Conservation (phyloP, 53 echinoderm and acorn worm species). For the Astropecten irregularis region DNA sequence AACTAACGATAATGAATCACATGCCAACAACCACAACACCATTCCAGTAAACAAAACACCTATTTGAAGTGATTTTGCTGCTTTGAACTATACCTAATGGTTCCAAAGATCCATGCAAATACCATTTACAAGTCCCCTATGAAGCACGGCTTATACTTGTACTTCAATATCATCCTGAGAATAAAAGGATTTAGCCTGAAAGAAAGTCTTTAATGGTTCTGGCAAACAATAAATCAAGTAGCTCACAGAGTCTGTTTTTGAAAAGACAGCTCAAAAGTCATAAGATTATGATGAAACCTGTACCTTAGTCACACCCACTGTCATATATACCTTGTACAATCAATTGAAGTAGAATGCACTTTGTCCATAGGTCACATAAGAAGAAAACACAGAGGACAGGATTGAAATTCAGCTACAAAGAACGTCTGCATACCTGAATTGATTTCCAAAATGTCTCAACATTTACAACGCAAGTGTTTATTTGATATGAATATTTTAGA, state of each 20-base stretch:
- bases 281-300: neutral
- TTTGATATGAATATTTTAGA: too few species aligned
- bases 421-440: constrained; percentile 1
- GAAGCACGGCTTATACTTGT: too few species aligned
- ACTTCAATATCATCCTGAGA: too few species aligned
- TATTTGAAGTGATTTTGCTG: too few species aligned
- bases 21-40: too few species aligned
- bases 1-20: too few species aligned
- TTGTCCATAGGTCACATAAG: constrained; percentile 24
- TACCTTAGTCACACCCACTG: constrained; percentile 25
- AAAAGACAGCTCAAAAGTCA: too few species aligned
- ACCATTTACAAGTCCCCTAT: constrained; percentile 31
- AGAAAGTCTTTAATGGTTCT: too few species aligned
- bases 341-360: constrained; percentile 4
- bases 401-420: constrained; percentile 7
- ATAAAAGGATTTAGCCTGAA: too few species aligned
- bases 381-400: neutral
- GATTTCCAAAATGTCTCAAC: constrained; percentile 17
- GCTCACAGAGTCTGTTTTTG: constrained; percentile 13
- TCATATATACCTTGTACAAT: neutral
- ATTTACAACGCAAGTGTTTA: constrained; percentile 35
- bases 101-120: constrained; percentile 36
- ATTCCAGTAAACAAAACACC: too few species aligned
- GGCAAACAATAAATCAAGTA: constrained; percentile 17
- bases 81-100: constrained; percentile 33